Base-by-base conservation (phyloP, 2,888 invertebrate genomes). In the Heliconius sara region DNA sequence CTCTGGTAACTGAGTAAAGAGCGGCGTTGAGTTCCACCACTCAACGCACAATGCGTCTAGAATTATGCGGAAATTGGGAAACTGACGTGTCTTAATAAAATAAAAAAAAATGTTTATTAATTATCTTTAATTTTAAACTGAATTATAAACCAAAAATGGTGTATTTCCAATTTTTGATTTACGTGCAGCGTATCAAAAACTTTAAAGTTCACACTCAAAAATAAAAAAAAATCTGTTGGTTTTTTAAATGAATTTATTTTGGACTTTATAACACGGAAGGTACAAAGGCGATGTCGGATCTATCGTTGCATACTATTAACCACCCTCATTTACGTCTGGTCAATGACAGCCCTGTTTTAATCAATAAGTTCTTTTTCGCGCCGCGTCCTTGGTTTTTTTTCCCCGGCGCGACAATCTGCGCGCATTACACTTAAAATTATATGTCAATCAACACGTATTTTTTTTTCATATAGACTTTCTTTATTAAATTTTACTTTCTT, bases 341-440 rank as follows among this genome's bases (percentile, higher is more conserved):
- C 95, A 95, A 92, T 95, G 95, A 93, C 95, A 95, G 93, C 93
- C 92, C 92, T 91, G 90, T 91, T 95, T 95, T 94, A 95, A 95
- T 95, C 95, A 95, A 95, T 95, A 95, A 95, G 91, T 95, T 95
- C 95, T 95, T 95, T 94, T 95, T 93, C 91, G 90, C 93, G 91
- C 89, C 87, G 93, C 93, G 95, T 92, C 95, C 95, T 95, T 95
- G 92, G 91, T 92, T 93, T 94, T 95, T 94, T 95, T 94, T 89
- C 87, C 90, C 88, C 94, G 94, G 94, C 95, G 95, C 94, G 92
- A 93, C 92, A 91, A 91, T 93, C 92, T 95, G 95, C 94, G 95
- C 95, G 95, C 87, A 91, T 92, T 93, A 89, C 91, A 88, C 89
- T 91, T 90, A 91, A 83, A 83, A 82, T 92, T 93, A 93, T 92